Evolutionary conservation across 2,888 invertebrate genomes (phyloP).

Genomic region (Hypsopygia costalis): DNA sequence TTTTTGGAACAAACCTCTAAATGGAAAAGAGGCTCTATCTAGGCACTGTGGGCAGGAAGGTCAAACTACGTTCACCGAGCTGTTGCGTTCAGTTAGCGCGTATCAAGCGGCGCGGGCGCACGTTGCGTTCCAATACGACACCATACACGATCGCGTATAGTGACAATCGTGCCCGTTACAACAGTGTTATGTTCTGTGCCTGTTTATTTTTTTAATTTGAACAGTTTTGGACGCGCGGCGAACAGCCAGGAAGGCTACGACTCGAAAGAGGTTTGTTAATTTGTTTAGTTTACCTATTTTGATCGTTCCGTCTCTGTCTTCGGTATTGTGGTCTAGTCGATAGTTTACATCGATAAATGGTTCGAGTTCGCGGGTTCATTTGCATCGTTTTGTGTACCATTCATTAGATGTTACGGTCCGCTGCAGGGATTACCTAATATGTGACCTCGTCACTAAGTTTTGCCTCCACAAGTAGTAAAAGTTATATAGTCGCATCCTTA

Average conservation of each 20-base stretch:
- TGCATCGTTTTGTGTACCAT: slow-evolving; percentile 62
- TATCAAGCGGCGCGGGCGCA: slow-evolving; percentile 66
- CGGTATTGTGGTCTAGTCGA: slow-evolving; percentile 43
- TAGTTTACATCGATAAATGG: slow-evolving; percentile 45
- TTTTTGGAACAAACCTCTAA: slow-evolving; percentile 42
- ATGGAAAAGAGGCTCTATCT: slow-evolving; percentile 62
- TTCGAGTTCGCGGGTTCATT: slow-evolving; percentile 49
- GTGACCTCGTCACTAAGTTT: slow-evolving; percentile 40
- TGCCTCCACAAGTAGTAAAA: slow-evolving; percentile 1
- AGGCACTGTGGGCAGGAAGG: slow-evolving; percentile 72
- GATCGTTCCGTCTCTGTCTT: slow-evolving; percentile 29
- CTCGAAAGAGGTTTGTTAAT: slow-evolving; percentile 56
- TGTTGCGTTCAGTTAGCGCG: slow-evolving; percentile 60
- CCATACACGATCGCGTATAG: slow-evolving; percentile 52
- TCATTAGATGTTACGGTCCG: slow-evolving; percentile 61
- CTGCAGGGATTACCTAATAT: slow-evolving; percentile 59
- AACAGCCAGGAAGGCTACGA: slow-evolving; percentile 43
- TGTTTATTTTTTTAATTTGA: slow-evolving; percentile 55
- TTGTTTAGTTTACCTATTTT: slow-evolving; percentile 27
- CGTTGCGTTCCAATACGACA: slow-evolving; percentile 34
- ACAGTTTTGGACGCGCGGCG: slow-evolving; percentile 38
- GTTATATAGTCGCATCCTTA: neutral
- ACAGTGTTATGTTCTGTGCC: slow-evolving; percentile 60
- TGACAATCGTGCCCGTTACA: slow-evolving; percentile 65
- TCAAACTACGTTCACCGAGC: slow-evolving; percentile 65